Evolutionary conservation across 2,797 vertebrate genomes (phyloP).

Genomic region (Enteromius anoplus): DNA sequence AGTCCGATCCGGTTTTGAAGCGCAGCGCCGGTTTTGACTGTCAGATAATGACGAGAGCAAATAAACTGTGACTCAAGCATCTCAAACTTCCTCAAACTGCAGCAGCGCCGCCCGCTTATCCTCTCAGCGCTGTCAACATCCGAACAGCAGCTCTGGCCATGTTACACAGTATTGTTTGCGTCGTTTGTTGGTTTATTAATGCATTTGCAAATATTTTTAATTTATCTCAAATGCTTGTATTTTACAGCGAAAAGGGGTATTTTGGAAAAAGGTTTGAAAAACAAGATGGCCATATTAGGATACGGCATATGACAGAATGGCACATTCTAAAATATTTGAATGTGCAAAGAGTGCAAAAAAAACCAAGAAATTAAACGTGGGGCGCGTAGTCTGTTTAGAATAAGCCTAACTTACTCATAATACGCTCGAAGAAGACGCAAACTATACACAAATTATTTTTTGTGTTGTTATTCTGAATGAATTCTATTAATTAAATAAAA

Average conservation of each 20-base stretch:
- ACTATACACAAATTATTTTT: not conserved
- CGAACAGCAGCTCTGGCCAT: not conserved
- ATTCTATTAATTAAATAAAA: not conserved
- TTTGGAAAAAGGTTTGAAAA: not conserved
- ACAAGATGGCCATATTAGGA: not conserved
- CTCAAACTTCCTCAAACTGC: slow-evolving; percentile 46
- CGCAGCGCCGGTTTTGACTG: slow-evolving; percentile 32
- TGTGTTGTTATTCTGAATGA: not conserved
- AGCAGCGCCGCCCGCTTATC: slow-evolving; percentile 56
- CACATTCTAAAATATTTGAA: not conserved
- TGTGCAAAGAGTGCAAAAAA: not conserved
- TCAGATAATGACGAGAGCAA: slow-evolving; percentile 41
- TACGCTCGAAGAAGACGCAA: too few relatives aligned
- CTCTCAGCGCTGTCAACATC: slow-evolving; percentile 24
- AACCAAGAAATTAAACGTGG: not conserved
- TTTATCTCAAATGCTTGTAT: not conserved
- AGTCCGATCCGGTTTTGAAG: not conserved
- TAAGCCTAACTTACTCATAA: not conserved
- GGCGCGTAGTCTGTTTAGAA: not conserved
- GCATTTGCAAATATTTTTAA: not conserved
- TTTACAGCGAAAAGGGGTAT: not conserved
- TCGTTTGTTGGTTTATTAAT: not conserved
- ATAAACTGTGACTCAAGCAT: slow-evolving; percentile 29
- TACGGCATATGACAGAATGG: too few relatives aligned
- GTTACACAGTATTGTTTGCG: not conserved